Conservation (phyloP, 1,140 invertebrate species). For the Drosophila sproati region DNA sequence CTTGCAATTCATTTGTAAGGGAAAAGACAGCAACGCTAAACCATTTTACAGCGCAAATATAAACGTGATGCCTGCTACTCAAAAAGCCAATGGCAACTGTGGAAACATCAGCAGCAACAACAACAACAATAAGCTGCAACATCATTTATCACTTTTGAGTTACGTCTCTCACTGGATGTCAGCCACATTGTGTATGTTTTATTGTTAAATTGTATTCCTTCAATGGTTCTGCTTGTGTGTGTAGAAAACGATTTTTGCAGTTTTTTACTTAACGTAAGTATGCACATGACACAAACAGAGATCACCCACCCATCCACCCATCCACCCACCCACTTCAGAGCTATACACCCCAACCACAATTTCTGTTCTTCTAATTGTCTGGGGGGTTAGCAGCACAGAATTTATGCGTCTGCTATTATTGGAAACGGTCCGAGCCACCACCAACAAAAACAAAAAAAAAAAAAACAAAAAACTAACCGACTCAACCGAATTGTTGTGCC, state of each 20-base stretch:
- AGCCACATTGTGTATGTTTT: conserved; percentile 53
- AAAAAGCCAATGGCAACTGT: conserved; percentile 63
- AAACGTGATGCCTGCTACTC: conserved; percentile 65
- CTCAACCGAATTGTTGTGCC: conserved; percentile 75
- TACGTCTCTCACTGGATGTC: conserved; percentile 53
- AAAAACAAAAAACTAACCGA: conserved; percentile 54
- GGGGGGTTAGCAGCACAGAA: conserved; percentile 53
- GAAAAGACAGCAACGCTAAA: conserved; percentile 58
- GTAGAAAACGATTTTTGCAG: conserved; percentile 66
- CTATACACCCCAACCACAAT: conserved; percentile 14
- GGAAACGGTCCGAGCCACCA: conserved; percentile 52
- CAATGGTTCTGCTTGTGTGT: conserved; percentile 56
- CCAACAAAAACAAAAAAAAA: not conserved
- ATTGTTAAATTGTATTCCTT: conserved; percentile 63
- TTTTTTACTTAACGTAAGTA: conserved; percentile 44
- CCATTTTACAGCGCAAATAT: conserved; percentile 76
- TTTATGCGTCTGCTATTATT: conserved; percentile 66
- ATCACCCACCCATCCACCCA: not conserved
- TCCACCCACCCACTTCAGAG: not conserved
- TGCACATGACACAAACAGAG: conserved; percentile 40
- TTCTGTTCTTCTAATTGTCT: conserved; percentile 69
- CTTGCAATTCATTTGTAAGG: conserved; percentile 68
- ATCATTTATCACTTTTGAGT: conserved; percentile 77
- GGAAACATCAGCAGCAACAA: conserved; percentile 33
- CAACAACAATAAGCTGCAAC: conserved; percentile 54